phyloP scores from a whole-genome alignment of 1,140 invertebrate genomes.

The Physella acuta region DNA sequence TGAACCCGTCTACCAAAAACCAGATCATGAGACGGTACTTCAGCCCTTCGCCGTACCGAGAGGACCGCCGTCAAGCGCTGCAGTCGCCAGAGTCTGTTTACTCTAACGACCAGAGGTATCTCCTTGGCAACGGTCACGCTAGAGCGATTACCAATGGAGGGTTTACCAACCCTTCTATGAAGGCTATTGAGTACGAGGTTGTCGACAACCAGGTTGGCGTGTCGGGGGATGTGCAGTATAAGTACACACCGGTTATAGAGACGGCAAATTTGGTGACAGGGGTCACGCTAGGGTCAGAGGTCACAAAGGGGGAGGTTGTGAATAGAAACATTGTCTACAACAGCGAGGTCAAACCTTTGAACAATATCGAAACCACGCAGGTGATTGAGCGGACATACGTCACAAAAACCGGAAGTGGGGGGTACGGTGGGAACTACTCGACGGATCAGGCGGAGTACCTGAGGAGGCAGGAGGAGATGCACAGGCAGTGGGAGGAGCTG shows the following conservation, averaged over 20 bases:
- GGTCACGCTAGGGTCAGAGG: not conserved
- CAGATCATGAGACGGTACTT: constrained; percentile 26
- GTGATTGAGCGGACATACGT: not conserved
- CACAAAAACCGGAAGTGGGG: not conserved
- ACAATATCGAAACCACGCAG: not conserved
- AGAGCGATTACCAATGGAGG: not conserved
- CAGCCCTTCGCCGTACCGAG: constrained; percentile 18
- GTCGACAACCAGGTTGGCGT: not conserved
- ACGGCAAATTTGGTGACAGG: not conserved
- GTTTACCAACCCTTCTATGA: not conserved
- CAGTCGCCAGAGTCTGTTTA: not conserved
- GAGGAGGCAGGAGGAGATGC: not conserved
- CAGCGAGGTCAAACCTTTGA: not conserved
- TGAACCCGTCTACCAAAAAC: constrained; percentile 27
- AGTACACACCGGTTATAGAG: not conserved
- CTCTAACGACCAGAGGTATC: not conserved
- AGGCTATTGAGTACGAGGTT: not conserved
- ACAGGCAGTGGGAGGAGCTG: not conserved
- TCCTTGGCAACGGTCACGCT: not conserved
- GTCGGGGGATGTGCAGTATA: not conserved
- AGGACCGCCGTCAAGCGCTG: constrained; percentile 21
- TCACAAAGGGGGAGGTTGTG: not conserved
- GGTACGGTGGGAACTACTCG: not conserved
- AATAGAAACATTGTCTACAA: not conserved
- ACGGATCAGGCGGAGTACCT: not conserved